Evolutionary conservation across 2,797 vertebrate genomes (phyloP).

Genomic region (Oophaga sylvatica): DNA sequence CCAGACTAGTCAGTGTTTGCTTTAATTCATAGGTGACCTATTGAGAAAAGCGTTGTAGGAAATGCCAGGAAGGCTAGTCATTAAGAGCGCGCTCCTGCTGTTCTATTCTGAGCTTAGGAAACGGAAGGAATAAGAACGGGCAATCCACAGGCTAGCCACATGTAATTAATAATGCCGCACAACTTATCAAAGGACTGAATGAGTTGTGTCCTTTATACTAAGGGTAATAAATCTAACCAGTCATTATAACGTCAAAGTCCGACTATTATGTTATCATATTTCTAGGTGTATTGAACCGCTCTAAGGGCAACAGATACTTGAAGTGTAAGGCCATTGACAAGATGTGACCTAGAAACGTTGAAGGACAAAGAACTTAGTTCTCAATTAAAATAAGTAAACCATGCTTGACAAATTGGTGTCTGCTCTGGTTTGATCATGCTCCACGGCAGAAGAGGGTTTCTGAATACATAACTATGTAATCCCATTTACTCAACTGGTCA

Average conservation of each 20-base stretch:
- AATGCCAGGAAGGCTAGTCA: slow-evolving; percentile 35
- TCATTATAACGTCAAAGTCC: background rate
- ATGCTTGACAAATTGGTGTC: slow-evolving; percentile 53
- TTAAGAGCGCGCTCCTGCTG: slow-evolving; percentile 29
- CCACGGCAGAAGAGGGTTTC: slow-evolving; percentile 27
- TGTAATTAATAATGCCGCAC: background rate
- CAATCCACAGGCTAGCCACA: background rate
- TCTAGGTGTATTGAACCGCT: background rate
- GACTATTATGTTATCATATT: background rate
- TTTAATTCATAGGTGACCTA: slow-evolving; percentile 29
- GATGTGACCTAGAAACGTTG: slow-evolving; percentile 30
- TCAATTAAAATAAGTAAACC: slow-evolving; percentile 53
- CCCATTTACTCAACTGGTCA: slow-evolving; percentile 40
- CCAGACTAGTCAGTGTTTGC: slow-evolving; percentile 12
- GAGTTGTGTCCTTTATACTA: slow-evolving; percentile 4
- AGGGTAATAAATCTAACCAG: background rate
- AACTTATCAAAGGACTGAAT: background rate
- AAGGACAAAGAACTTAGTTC: slow-evolving; percentile 48
- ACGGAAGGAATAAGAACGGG: background rate
- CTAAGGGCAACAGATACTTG: background rate
- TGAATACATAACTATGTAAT: slow-evolving; percentile 31
- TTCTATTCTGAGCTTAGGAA: slow-evolving; percentile 35
- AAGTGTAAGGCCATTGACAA: slow-evolving; percentile 9
- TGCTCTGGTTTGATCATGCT: slow-evolving; percentile 39
- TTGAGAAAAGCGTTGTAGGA: slow-evolving; percentile 32